phyloP scores from a whole-genome alignment of 1,140 invertebrate species.

The Wasmannia auropunctata region DNA sequence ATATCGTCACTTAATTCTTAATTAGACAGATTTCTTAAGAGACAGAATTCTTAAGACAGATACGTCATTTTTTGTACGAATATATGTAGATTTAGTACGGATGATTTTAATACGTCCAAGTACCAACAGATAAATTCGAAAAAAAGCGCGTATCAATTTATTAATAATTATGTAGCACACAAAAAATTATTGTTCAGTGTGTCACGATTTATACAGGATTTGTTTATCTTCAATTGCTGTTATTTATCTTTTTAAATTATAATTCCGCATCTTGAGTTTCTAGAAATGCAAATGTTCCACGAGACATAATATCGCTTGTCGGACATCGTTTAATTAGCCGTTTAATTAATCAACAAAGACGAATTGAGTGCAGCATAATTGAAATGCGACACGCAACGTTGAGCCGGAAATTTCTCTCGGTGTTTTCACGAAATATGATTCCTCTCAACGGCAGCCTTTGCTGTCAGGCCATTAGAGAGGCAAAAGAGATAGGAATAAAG shows the following conservation, averaged over 20 bases:
- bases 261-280: not conserved
- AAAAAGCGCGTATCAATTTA: not conserved
- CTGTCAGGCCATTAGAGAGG: slow-evolving; percentile 37
- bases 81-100: not conserved
- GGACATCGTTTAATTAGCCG: not conserved
- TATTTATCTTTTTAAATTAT: not conserved
- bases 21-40: not conserved
- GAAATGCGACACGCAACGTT: not conserved
- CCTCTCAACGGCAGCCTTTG: not conserved
- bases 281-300: not conserved
- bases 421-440: slow-evolving; percentile 39
- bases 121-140: not conserved
- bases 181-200: not conserved
- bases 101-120: not conserved
- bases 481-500: slow-evolving; percentile 39
- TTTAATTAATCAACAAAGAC: not conserved
- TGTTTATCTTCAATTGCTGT: not conserved
- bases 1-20: not conserved
- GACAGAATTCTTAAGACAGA: not conserved
- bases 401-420: not conserved
- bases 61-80: not conserved
- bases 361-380: not conserved
- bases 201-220: not conserved
- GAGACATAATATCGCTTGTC: not conserved
- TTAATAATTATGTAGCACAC: not conserved